Base-by-base conservation (phyloP, 2,888 invertebrate species). In the Priocnemis perturbator region DNA sequence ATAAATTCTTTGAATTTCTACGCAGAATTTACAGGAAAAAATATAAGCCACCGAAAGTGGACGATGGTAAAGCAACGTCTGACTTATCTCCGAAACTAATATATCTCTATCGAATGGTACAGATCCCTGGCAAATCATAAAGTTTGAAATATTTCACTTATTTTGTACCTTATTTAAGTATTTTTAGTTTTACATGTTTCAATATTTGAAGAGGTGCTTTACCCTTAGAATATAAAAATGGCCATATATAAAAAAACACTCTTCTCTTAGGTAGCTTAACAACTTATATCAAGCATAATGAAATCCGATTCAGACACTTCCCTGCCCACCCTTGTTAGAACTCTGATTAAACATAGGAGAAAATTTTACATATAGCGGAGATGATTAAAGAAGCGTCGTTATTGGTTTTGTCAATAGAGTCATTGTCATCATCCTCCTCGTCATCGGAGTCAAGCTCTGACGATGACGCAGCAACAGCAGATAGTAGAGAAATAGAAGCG, bases 11-110 rank as follows among this genome's bases (percentile, higher is more conserved):
- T 5, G 93, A 94, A 80, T 97, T 96, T 84, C 88, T 97, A 52
- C 91, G 92, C 20, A 93, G 94, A 82, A 96, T 97, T 64, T 97
- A 94, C 83, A 95, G 94, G 84, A 97, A 96, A 86, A 96, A 95
- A 83, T 95, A 94, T 82, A 94, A 94, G 72, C 92, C 93, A 5
- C 93, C 93, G 0, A 94, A 94, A 82, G 91, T 65, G 37, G 91
- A 91, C 4, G 91, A 91, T 66, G 92, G 91, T 90, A 81, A 37
- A 56, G 45, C 37, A 60, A 52, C 23, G 72, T 77, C 21, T 61
- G 21, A 17, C 17, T 20, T 53, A 53, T n/a, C n/a, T n/a, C n/a
- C n/a, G n/a, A n/a, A n/a, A 45, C 47, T 47, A 17, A 4, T 15
- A 62, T 64, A 2, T 15, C 44, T 64, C 37, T 47, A 48, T 55